Percentiles rank a stretch among this genome's conserved stretches.
Conservation (phyloP, 2,113 vertebrate species). For the Scalopus aquaticus region DNA sequence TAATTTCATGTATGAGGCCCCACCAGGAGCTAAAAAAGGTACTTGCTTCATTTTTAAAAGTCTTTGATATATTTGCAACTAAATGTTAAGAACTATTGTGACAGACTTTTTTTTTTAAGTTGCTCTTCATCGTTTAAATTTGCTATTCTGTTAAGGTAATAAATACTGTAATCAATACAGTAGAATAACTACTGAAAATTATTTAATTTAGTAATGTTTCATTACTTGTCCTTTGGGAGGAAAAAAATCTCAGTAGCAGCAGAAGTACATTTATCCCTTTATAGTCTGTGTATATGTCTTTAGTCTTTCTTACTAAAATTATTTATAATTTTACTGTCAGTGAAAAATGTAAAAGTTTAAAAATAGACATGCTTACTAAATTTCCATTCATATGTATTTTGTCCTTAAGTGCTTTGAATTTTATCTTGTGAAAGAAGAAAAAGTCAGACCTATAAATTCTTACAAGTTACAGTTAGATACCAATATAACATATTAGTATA, state of each 20-base stretch:
- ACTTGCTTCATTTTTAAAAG: conserved; percentile 49
- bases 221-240: neutral
- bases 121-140: conserved; percentile 26
- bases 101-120: neutral
- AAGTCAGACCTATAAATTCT: conserved; percentile 20
- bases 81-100: neutral
- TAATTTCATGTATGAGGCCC: conserved; percentile 99
- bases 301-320: neutral
- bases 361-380: conserved; percentile 22
- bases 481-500: neutral
- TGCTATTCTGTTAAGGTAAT: neutral
- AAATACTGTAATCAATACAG: neutral
- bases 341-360: conserved; percentile 32
- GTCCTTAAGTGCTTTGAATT: neutral
- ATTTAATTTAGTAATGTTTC: conserved; percentile 37
- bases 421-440: neutral
- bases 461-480: neutral
- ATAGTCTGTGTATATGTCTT: neutral
- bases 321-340: neutral
- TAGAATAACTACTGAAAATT: conserved; percentile 52
- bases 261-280: conserved; percentile 22
- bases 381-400: neutral
- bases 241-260: neutral
- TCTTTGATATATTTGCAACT: neutral
- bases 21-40: conserved; percentile 98